Percentiles rank a stretch among this genome's conserved stretches.
phyloP scores from a whole-genome alignment of 2,797 vertebrate genomes.

The Sus cebifrons region DNA sequence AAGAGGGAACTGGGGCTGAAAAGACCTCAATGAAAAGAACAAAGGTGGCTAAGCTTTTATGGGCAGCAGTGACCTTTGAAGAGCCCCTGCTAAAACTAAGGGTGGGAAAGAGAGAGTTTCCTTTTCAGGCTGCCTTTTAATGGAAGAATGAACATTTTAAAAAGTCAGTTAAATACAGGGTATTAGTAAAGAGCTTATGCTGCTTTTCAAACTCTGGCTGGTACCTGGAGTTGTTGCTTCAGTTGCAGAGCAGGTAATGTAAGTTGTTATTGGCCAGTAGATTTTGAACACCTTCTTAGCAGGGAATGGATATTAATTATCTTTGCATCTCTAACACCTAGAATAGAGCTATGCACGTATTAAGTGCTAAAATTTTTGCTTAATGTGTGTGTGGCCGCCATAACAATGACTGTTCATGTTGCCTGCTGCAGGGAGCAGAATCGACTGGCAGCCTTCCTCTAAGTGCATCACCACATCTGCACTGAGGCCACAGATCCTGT shows the following conservation, averaged over 20 bases:
- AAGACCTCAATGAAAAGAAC: slow-evolving; percentile 67
- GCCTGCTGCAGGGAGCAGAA: not conserved
- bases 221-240: not conserved
- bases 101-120: slow-evolving; percentile 67
- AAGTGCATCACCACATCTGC: not conserved
- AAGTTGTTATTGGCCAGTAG: not conserved
- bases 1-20: slow-evolving; percentile 59
- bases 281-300: slow-evolving; percentile 9
- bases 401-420: slow-evolving; percentile 19
- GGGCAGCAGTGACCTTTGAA: slow-evolving; percentile 65
- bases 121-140: slow-evolving; percentile 64
- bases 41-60: slow-evolving; percentile 63
- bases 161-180: slow-evolving; percentile 42
- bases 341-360: not conserved
- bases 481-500: not conserved
- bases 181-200: slow-evolving; percentile 18
- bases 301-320: not conserved
- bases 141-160: slow-evolving; percentile 57
- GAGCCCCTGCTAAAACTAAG: slow-evolving; percentile 57
- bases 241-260: not conserved
- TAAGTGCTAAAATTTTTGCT: slow-evolving; percentile 24
- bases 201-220: slow-evolving; percentile 9
- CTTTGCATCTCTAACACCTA: not conserved
- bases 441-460: not conserved
- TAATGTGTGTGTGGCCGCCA: slow-evolving; percentile 12